Percentiles rank a stretch among this genome's conserved stretches.
These are phyloP conservation scores for Zaprionus inermis DNA, from an alignment of 1,140 invertebrate genomes.

Conservation along the genomic window DNA sequence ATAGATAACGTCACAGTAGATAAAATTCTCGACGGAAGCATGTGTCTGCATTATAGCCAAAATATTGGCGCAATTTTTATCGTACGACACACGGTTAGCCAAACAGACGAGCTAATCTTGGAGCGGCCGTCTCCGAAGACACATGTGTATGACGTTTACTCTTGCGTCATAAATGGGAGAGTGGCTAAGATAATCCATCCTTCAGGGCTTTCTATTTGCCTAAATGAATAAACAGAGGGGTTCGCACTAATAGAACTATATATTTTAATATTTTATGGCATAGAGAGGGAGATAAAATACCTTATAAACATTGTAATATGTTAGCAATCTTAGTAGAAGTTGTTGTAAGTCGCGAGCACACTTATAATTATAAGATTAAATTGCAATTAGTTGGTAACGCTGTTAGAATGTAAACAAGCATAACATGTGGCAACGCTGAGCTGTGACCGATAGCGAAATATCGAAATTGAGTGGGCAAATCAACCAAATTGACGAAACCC, in stretches of 20 bases:
- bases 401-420: too few relatives aligned
- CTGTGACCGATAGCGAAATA: too few relatives aligned
- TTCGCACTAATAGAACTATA: neutral
- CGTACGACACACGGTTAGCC: constrained; percentile 1
- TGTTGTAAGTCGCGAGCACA: too few relatives aligned
- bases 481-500: too few relatives aligned
- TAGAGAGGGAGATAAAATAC: too few relatives aligned
- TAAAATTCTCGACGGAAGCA: constrained; percentile 3
- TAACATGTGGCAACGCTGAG: too few relatives aligned
- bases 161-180: neutral
- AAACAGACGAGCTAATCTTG: neutral
- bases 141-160: neutral
- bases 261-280: neutral
- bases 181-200: neutral
- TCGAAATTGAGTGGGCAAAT: too few relatives aligned
- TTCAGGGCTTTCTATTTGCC: neutral
- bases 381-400: too few relatives aligned
- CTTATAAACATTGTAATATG: too few relatives aligned
- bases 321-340: too few relatives aligned
- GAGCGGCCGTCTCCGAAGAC: neutral
- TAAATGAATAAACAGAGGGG: neutral
- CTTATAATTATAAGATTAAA: too few relatives aligned
- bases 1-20: constrained; percentile 5
- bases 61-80: constrained; percentile 5
- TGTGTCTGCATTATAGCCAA: constrained; percentile 1